Conservation (phyloP, 2,888 invertebrate species). For the Actias luna region DNA sequence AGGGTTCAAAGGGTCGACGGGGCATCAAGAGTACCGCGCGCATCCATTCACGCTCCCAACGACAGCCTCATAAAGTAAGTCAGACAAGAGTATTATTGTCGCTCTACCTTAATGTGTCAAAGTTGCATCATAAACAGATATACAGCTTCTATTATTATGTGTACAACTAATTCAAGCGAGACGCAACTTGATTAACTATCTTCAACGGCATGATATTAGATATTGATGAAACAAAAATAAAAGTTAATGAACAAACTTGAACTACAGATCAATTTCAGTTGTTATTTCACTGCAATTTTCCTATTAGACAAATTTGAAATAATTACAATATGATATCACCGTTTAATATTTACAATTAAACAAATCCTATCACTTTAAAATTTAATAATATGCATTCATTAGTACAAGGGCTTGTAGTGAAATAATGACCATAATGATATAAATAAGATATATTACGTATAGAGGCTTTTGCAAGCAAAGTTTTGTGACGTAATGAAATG, state of each 20-base stretch:
- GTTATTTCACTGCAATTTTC: slow-evolving; percentile 35
- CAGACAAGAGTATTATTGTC: slow-evolving; percentile 16
- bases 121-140: slow-evolving; percentile 39
- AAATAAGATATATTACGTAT: slow-evolving; percentile 36
- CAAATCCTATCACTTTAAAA: neutral
- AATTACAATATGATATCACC: neutral
- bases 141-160: slow-evolving; percentile 36
- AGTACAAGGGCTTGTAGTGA: slow-evolving; percentile 29
- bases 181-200: slow-evolving; percentile 32
- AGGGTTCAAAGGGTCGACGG: slow-evolving; percentile 84
- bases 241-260: slow-evolving; percentile 22
- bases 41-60: slow-evolving; percentile 85
- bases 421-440: slow-evolving; percentile 27
- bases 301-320: neutral
- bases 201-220: slow-evolving; percentile 43
- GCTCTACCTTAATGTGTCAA: slow-evolving; percentile 37
- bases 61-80: slow-evolving; percentile 85
- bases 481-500: slow-evolving; percentile 76
- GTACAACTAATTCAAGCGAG: slow-evolving; percentile 12
- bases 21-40: slow-evolving; percentile 77
- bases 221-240: slow-evolving; percentile 18
- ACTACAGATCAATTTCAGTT: slow-evolving; percentile 27
- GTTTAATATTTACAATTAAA: neutral
- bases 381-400: slow-evolving; percentile 4
- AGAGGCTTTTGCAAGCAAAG: slow-evolving; percentile 66